Evolutionary conservation across 1,140 invertebrate species (phyloP), one percentile per base, ranked within the genome.

Genomic region (Pseudomyrmex flavicornis): DNA sequence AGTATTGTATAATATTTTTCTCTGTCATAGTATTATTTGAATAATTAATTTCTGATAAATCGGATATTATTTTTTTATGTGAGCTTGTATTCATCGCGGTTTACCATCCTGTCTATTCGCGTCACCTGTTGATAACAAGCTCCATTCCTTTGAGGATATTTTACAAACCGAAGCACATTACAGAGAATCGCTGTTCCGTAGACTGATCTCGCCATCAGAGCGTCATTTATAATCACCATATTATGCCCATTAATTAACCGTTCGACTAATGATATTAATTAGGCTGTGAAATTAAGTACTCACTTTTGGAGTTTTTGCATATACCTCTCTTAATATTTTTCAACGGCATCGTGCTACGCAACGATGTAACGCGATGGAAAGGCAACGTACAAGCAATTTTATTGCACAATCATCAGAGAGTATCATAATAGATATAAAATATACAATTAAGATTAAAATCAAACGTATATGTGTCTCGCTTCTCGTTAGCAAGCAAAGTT

Each of bases 161-260:
- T 77, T 72, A 69, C 50, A 75, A 84, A 77, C 58, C 74, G 26
- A 68, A 54, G 69, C 50, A 76, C 84, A 84, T 82, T 89, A 74
- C 77, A 87, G 54, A 76, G 65, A 88, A 56, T 90, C 91, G 87
- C 66, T 88, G 91, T 94, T 93, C 92, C 93, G 85, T 88, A 92
- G 89, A 88, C 76, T 90, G 86, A 88, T 50, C 89, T 77, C 72
- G 35, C 50, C 54, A 83, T 85, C 76, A 85, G 62, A 84, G 86
- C 86, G 84, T 92, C 89, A 35, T 84, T 93, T 92, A 90, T 91
- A 92, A 93, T 91, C 86, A 87, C 84, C 83, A 90, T 91, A 93
- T 93, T 93, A 91, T 89, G 92, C 92, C 91, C 88, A 77, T 88
- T 93, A 94, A 94, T 93, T 94, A 93, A 92, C 91, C 91, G 91